Base-by-base conservation (phyloP, 2,888 invertebrate species). In the Pocota personata region DNA sequence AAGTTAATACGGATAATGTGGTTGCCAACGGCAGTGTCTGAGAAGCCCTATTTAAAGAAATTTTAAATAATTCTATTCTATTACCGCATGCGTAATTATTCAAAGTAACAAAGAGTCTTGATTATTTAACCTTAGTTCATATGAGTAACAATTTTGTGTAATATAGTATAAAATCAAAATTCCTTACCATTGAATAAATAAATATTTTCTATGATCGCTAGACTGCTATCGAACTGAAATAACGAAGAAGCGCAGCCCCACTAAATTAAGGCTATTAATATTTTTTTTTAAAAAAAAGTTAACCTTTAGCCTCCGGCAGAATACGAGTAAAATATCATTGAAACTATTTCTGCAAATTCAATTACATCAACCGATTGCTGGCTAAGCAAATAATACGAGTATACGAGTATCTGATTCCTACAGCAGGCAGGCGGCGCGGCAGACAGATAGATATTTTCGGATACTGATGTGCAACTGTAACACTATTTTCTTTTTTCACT, bases 391-490 rank as follows among this genome's bases (percentile, higher is more conserved):
- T 71, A 80, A 71, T 76, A 66, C 76, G 75, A 78, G 71, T 76
- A 64, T 72, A 78, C 60, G 43, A 80, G 80, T 84, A 84, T 83
- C 80, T 84, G 37, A 69, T 80, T 82, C 76, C 66, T 79, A 37
- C 32, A 32, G 46, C 76, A 48, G 19, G 27, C 76, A 52, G 60
- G 32, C 67, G 52, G 60, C 67, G 32, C 32, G 21, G 24, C 76
- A 64, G 60, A 0, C 21, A 71, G 48, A 32, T 32, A 64, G 72
- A 78, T 83, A 86, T 86, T 86, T 86, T 86, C 82, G 86, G 86
- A 86, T 86, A 86, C 82, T 48, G 79, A 83, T 77, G 82, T 82
- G 86, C 86, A 86, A 82, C 76, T 82, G 82, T 86, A 77, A 86
- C 86, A 86, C 86, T 86, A 86, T 82, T 82, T 82, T 82, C 40